Evolutionary conservation across 1,140 invertebrate genomes (phyloP).

Genomic region (Drosophila athabasca): DNA sequence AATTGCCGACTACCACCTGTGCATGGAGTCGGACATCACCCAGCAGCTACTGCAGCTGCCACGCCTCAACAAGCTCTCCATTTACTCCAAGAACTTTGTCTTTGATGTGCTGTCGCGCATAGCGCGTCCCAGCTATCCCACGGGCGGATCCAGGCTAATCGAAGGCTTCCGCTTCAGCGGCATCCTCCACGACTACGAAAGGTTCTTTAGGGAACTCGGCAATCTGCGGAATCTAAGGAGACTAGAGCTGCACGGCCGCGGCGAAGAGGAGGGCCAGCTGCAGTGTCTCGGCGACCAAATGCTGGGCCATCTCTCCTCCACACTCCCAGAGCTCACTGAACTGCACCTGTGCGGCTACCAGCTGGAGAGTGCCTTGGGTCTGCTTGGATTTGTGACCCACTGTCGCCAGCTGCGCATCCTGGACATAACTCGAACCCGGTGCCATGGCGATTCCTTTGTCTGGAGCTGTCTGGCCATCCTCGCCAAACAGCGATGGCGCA

Average conservation of each 20-base stretch:
- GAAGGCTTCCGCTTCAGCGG: constrained; percentile 69
- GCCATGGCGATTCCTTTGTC: constrained; percentile 57
- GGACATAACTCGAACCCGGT: constrained; percentile 45
- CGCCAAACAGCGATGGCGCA: constrained; percentile 65
- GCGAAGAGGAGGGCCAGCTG: constrained; percentile 32
- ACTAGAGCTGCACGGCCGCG: constrained; percentile 50
- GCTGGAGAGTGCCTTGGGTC: constrained; percentile 55
- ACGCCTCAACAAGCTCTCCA: constrained; percentile 61
- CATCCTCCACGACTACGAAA: constrained; percentile 58
- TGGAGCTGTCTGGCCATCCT: constrained; percentile 53
- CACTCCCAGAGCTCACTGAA: constrained; percentile 53
- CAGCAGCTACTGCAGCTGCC: constrained; percentile 66
- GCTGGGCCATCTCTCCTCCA: constrained; percentile 37
- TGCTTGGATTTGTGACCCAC: constrained; percentile 57
- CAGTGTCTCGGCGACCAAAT: constrained; percentile 63
- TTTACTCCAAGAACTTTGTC: constrained; percentile 74
- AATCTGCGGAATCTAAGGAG: constrained; percentile 50
- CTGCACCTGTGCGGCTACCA: constrained; percentile 69
- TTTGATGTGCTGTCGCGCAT: constrained; percentile 70
- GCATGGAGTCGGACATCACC: constrained; percentile 68
- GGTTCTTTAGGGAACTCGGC: constrained; percentile 63
- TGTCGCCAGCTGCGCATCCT: constrained; percentile 60
- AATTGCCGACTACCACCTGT: constrained; percentile 75
- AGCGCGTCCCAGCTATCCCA: constrained; percentile 39
- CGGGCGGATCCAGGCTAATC: constrained; percentile 29